phyloP scores from a whole-genome alignment of 2,113 vertebrate genomes.

The Prionailurus bengalensis region DNA sequence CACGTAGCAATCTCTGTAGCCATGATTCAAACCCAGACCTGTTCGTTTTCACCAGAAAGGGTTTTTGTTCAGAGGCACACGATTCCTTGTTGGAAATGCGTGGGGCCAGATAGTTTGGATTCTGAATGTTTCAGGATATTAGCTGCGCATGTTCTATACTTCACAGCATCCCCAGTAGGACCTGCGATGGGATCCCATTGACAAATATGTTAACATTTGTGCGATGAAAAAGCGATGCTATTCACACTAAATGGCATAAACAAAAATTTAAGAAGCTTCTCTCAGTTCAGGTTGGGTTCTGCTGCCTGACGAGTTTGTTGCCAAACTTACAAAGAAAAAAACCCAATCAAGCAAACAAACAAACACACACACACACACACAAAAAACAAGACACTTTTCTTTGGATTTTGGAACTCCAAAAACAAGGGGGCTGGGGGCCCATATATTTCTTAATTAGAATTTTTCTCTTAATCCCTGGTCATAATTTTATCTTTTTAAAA shows the following conservation, averaged over 20 bases:
- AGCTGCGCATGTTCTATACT: not conserved
- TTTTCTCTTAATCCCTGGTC: not conserved
- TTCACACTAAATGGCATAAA: not conserved
- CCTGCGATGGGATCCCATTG: not conserved
- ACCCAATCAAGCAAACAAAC: not conserved
- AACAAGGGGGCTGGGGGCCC: not conserved
- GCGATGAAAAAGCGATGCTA: not conserved
- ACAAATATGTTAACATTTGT: not conserved
- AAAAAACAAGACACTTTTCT: not conserved
- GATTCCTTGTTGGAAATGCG: not conserved
- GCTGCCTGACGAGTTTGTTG: not conserved
- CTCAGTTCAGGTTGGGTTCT: not conserved
- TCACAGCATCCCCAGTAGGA: not conserved
- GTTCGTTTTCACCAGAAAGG: not conserved
- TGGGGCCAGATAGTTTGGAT: not conserved
- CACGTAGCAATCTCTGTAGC: fast-evolving
- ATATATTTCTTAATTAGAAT: not conserved
- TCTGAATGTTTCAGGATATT: not conserved
- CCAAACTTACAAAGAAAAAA: not conserved
- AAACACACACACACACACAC: no score
- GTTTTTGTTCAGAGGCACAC: not conserved
- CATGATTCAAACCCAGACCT: not conserved
- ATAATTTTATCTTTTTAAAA: not conserved
- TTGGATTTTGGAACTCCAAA: not conserved
- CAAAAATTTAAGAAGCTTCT: not conserved